phyloP scores from a whole-genome alignment of 2,797 vertebrate genomes.

The Gephyroberyx darwinii region DNA sequence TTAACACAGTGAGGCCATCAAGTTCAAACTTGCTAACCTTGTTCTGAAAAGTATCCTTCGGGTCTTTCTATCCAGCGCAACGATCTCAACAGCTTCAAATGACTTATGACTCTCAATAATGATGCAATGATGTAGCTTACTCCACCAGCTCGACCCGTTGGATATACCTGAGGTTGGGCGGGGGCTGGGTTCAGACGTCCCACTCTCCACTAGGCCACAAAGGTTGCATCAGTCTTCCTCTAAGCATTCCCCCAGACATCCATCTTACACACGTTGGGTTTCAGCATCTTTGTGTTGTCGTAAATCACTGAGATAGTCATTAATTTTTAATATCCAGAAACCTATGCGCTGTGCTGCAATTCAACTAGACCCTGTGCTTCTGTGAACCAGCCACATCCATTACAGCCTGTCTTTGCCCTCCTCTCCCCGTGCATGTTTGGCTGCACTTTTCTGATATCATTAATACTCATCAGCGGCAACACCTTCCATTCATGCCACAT shows the following conservation, averaged over 20 bases:
- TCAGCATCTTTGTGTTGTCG: slow-evolving; percentile 70
- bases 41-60: not conserved
- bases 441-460: slow-evolving; percentile 73
- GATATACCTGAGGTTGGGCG: slow-evolving; percentile 9
- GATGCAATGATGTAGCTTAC: slow-evolving; percentile 11
- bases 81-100: slow-evolving; percentile 4
- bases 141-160: slow-evolving; percentile 11
- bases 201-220: slow-evolving; percentile 18
- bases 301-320: slow-evolving; percentile 81
- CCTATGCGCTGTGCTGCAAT: slow-evolving; percentile 59
- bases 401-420: slow-evolving; percentile 59
- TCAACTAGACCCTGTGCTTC: slow-evolving; percentile 55
- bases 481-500: slow-evolving; percentile 62
- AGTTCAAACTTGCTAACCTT: not conserved
- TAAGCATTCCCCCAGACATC: slow-evolving; percentile 52
- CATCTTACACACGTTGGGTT: slow-evolving; percentile 72
- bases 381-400: slow-evolving; percentile 67
- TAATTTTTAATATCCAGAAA: slow-evolving; percentile 79
- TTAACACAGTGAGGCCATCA: slow-evolving; percentile 3
- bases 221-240: slow-evolving; percentile 58
- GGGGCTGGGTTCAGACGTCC: slow-evolving; percentile 22
- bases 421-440: slow-evolving; percentile 66
- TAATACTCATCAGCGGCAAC: slow-evolving; percentile 74
- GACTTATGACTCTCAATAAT: slow-evolving; percentile 11
- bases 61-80: not conserved